Evolutionary conservation across 2,888 invertebrate genomes (phyloP).

Genomic region (Theretra japonica): DNA sequence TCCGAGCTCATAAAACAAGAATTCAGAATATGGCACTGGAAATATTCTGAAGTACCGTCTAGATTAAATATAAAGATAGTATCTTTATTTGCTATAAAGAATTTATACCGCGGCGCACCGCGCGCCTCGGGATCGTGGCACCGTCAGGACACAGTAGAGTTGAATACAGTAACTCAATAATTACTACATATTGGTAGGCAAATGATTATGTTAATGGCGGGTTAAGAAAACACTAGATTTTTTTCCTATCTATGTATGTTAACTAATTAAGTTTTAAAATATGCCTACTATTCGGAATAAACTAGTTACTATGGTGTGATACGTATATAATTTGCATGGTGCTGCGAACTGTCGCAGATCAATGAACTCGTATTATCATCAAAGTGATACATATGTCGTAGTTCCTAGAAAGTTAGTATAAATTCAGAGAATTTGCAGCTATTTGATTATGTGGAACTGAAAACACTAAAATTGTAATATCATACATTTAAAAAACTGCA

Average conservation of each 20-base stretch:
- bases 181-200: neutral
- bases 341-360: neutral
- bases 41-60: neutral
- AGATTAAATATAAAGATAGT: neutral
- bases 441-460: too few species aligned
- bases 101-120: conserved; percentile 7
- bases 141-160: neutral
- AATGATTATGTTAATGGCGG: neutral
- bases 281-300: neutral
- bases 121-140: neutral
- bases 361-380: neutral
- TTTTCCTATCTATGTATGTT: too few species aligned
- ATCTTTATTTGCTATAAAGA: conserved; percentile 32
- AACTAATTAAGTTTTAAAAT: neutral
- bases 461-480: too few species aligned
- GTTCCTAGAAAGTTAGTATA: neutral
- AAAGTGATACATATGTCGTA: neutral
- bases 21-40: conserved; percentile 7
- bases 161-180: neutral
- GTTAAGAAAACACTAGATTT: too few species aligned
- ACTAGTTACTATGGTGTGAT: neutral
- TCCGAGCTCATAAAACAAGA: neutral
- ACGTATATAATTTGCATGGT: neutral
- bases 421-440: too few species aligned
- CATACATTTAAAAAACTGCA: too few species aligned